A percentile compares a stretch with the other conserved stretches of the same genome.
phyloP scores from a whole-genome alignment of 2,113 vertebrate genomes.

The Gavialis gangeticus region DNA sequence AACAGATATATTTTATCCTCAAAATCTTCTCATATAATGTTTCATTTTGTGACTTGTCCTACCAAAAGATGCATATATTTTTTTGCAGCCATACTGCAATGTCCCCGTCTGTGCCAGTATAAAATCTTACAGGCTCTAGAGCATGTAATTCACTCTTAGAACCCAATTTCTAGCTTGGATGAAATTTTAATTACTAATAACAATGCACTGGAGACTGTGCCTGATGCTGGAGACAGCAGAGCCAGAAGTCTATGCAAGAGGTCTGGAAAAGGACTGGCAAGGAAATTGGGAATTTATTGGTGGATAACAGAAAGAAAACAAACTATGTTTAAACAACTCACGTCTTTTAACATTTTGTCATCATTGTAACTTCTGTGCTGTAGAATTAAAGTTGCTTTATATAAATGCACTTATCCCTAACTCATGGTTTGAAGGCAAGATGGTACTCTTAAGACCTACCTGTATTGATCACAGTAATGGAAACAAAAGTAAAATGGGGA shows the following conservation, averaged over 20 bases:
- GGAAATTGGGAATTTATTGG: neutral
- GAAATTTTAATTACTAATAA: slow-evolving; percentile 11
- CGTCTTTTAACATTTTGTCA: neutral
- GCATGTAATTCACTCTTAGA: neutral
- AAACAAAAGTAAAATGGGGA: neutral
- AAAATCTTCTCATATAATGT: neutral
- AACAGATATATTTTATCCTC: neutral
- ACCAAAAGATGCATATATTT: neutral
- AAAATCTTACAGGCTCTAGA: neutral
- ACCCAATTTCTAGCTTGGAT: neutral
- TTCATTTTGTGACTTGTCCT: neutral
- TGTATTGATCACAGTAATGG: too few species aligned
- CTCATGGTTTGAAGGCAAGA: too few species aligned
- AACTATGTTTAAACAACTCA: neutral
- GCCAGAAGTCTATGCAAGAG: neutral
- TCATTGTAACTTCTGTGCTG: neutral
- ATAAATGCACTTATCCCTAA: neutral
- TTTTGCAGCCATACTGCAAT: neutral
- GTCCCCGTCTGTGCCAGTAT: neutral
- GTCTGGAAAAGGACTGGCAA: neutral
- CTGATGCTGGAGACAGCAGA: neutral
- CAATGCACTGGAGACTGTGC: neutral
- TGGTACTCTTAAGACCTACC: too few species aligned
- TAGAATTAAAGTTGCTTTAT: neutral
- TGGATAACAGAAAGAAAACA: neutral